Evolutionary conservation across 92 coral and sea anemone genomes (phyloP).

Genomic region (Phenganax marumi): DNA sequence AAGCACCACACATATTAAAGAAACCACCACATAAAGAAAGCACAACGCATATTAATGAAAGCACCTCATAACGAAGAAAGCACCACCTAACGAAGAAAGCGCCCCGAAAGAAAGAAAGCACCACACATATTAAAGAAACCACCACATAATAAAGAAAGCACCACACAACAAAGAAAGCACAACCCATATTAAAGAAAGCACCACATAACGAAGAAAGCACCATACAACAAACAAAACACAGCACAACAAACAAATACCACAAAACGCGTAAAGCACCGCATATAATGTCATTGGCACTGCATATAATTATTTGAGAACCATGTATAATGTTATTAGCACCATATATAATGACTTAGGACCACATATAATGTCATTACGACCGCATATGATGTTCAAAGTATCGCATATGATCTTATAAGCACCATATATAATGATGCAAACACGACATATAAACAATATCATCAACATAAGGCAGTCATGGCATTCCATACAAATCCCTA

Average conservation of each 20-base stretch:
- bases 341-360: background rate
- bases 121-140: too few species aligned
- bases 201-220: too few species aligned
- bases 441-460: background rate
- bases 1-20: background rate
- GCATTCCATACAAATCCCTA: too few species aligned
- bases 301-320: background rate
- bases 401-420: background rate
- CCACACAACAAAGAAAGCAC: too few species aligned
- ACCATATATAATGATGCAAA: background rate
- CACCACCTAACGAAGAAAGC: constrained; percentile 26
- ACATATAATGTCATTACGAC: too few species aligned
- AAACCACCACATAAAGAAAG: background rate
- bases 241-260: too few species aligned
- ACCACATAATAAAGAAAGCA: too few species aligned
- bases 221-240: too few species aligned
- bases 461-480: background rate
- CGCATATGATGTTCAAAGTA: background rate
- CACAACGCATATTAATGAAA: background rate
- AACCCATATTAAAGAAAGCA: too few species aligned
- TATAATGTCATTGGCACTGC: too few species aligned
- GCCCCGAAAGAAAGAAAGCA: constrained; percentile 1
- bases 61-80: too few species aligned
- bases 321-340: background rate
- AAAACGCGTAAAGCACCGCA: too few species aligned